Evolutionary conservation across 2,113 vertebrate species (phyloP), one percentile per base, ranked within the genome.

Genomic region (Equus quagga): DNA sequence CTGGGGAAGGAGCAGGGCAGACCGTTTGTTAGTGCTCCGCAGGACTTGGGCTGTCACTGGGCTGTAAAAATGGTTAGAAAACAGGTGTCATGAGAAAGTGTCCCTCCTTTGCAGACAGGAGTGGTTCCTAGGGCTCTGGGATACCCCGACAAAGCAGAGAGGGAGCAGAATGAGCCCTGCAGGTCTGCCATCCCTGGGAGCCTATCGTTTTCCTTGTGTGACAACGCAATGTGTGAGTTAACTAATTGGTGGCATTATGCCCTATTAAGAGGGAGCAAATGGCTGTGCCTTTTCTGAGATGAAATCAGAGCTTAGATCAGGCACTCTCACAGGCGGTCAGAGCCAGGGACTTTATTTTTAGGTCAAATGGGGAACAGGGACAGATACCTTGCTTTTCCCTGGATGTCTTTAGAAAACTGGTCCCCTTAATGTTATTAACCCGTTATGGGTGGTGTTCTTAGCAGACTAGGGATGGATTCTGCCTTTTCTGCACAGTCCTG

Each of bases 331-430:
- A 85, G 96, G 67, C 51, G 86, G 36, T 91, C 44, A 86, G 94
- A 97, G 72, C 36, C 0, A 23, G 51, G 56, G 44, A 33, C 85
- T 97, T 96, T 97, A 95, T 97, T 97, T 97, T 97, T 97, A 95
- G 90, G 97, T 94, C 70, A 94, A 46, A 73, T 83, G n/a, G 65
- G 69, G 46, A 89, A 90, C 82, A 8, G 24, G 60, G 36, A 46
- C 41, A 58, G 49, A 46, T 51, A 23, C 5, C 84, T 92, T 96
- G 36, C 14, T 64, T 49, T 67, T 51, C 60, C 60, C 21, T 44
- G 64, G 56, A 3, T 36, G 5, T 87, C n/a, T 12, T 14, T 95
- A 80, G 92, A 79, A 79, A 92, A 67, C 51, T 1, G 11, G 51
- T 81, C 33, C 31, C 33, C 95, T 84, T 70, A 19, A 51, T 8